Conservation (phyloP, 2,113 vertebrate species). For the Colistium nudipinnis region DNA sequence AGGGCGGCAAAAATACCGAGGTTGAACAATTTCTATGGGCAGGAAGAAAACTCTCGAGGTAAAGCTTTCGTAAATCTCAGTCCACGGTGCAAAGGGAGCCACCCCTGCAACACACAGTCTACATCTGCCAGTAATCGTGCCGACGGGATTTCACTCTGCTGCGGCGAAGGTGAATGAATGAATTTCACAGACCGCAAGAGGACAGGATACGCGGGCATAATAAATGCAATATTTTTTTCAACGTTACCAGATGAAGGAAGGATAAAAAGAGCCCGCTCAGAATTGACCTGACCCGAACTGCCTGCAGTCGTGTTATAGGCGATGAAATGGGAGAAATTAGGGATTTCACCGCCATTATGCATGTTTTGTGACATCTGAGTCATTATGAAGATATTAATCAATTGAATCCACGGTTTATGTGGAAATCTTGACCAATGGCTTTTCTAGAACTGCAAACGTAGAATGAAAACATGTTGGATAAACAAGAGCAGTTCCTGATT, state of each 20-base stretch:
- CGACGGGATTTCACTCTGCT: slow-evolving; percentile 36
- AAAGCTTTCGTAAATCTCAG: neutral
- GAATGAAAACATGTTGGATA: slow-evolving; percentile 51
- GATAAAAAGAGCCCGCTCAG: slow-evolving; percentile 23
- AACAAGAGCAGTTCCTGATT: slow-evolving; percentile 56
- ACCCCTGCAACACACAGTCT: slow-evolving; percentile 7
- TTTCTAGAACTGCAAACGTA: slow-evolving; percentile 27
- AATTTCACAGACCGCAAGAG: slow-evolving; percentile 54
- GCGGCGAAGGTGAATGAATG: slow-evolving; percentile 56
- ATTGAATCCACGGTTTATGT: too few relatives aligned
- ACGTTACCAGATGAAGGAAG: slow-evolving; percentile 45
- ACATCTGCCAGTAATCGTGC: slow-evolving; percentile 59
- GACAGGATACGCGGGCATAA: slow-evolving; percentile 54
- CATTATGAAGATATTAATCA: too few relatives aligned
- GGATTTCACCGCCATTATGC: slow-evolving; percentile 8
- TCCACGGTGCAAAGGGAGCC: neutral
- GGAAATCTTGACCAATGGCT: slow-evolving; percentile 25
- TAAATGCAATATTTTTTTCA: slow-evolving; percentile 26
- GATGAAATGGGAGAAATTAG: slow-evolving; percentile 50
- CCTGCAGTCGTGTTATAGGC: slow-evolving; percentile 38
- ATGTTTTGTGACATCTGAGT: slow-evolving; percentile 1
- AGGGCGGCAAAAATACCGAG: neutral
- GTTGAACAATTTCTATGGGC: neutral
- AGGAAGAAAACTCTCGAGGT: slow-evolving; percentile 1
- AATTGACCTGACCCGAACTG: slow-evolving; percentile 54